These are phyloP conservation scores for Iphiclides podalirius DNA, from an alignment of 2,888 invertebrate species.

Conservation along the genomic window DNA sequence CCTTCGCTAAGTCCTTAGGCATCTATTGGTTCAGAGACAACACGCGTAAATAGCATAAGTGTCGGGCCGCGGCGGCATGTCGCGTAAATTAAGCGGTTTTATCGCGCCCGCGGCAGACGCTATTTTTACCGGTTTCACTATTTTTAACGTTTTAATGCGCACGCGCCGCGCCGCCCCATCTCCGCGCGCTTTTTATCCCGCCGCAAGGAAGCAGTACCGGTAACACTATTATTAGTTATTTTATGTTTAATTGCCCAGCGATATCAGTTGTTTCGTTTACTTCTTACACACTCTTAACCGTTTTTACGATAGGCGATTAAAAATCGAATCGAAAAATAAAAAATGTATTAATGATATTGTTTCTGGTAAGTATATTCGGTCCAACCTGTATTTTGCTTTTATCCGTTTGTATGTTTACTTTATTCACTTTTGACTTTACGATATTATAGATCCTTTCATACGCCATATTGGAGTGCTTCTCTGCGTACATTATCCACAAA, in stretches of 20 bases:
- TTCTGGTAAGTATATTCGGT: too few relatives aligned
- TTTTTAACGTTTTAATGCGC: conserved; percentile 54
- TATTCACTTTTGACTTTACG: too few relatives aligned
- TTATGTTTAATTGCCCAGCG: conserved; percentile 29
- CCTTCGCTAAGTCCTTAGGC: conserved; percentile 51
- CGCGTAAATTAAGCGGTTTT: conserved; percentile 77
- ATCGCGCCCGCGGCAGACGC: conserved; percentile 55
- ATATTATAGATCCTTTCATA: too few relatives aligned
- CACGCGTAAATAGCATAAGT: conserved; percentile 77
- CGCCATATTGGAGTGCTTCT: too few relatives aligned
- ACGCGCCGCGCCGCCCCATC: conserved; percentile 65
- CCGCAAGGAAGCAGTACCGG: conserved; percentile 41
- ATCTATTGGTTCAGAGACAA: conserved; percentile 75
- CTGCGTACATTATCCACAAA: too few relatives aligned
- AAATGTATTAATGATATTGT: too few relatives aligned
- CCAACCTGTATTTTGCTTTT: too few relatives aligned
- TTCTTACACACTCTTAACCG: too few relatives aligned
- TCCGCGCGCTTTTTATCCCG: conserved; percentile 56
- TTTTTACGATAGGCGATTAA: too few relatives aligned
- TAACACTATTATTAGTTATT: conserved; percentile 48
- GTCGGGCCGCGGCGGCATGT: conserved; percentile 60
- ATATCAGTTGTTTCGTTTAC: too few relatives aligned
- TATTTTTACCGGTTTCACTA: conserved; percentile 72
- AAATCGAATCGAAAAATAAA: too few relatives aligned
- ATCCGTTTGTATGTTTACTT: too few relatives aligned